phyloP scores from a whole-genome alignment of 2,113 vertebrate species.

The Talpa occidentalis region DNA sequence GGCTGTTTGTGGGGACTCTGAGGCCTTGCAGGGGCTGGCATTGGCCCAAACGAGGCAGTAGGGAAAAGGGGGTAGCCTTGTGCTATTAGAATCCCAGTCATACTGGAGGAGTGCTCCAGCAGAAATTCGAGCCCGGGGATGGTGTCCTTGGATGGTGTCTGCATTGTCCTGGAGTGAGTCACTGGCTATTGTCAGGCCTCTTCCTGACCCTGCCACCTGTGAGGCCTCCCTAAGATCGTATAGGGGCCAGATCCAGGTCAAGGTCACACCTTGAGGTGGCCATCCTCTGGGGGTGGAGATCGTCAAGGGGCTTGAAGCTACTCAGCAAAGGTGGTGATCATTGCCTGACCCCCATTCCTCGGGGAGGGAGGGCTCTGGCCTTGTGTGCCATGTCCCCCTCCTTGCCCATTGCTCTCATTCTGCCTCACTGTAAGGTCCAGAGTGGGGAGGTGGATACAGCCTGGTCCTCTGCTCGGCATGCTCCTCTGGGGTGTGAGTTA shows the following conservation, averaged over 20 bases:
- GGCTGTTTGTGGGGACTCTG: slow-evolving; percentile 40
- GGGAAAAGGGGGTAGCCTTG: neutral
- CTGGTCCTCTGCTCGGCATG: neutral
- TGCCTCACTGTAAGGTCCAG: neutral
- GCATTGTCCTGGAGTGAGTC: slow-evolving; percentile 74
- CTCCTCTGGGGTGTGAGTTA: neutral
- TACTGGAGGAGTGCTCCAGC: slow-evolving; percentile 44
- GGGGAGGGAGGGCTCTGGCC: neutral
- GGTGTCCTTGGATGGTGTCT: slow-evolving; percentile 65
- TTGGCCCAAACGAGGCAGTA: neutral
- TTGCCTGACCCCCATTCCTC: neutral
- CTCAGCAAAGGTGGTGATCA: neutral
- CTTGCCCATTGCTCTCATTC: neutral
- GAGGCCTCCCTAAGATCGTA: slow-evolving; percentile 35
- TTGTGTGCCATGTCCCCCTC: neutral
- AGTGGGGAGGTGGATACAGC: neutral
- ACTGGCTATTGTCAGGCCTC: slow-evolving; percentile 76
- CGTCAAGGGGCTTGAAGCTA: neutral
- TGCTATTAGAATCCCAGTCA: slow-evolving; percentile 49
- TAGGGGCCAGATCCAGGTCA: slow-evolving; percentile 44
- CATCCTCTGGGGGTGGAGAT: slow-evolving; percentile 87
- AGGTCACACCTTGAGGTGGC: slow-evolving; percentile 73
- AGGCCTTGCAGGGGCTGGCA: slow-evolving; percentile 54
- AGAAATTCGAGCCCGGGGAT: slow-evolving; percentile 73
- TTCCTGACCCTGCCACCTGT: slow-evolving; percentile 54